A percentile compares a stretch with the other conserved stretches of the same genome.
These are phyloP conservation scores for Phalacrocorax aristotelis DNA, from an alignment of 2,113 vertebrate species.

Conservation along the genomic window DNA sequence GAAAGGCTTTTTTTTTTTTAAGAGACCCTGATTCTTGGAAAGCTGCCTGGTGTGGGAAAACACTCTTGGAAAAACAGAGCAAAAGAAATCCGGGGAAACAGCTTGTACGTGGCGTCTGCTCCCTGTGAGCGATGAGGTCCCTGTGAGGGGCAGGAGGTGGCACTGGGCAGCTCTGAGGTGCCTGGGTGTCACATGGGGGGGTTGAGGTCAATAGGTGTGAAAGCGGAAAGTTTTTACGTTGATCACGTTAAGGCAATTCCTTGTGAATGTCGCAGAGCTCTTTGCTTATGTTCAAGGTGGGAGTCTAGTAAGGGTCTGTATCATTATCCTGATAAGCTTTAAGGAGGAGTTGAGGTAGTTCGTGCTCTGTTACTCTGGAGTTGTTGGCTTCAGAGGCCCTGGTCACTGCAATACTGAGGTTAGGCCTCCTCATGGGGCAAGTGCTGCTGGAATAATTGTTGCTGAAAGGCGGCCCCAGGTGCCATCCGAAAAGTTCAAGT, in stretches of 20 bases:
- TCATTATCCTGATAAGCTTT: background rate
- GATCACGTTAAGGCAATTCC: fast-evolving
- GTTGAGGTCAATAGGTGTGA: no score
- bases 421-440: background rate
- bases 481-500: background rate
- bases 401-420: fast-evolving
- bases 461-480: background rate
- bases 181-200: background rate
- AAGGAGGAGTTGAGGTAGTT: background rate
- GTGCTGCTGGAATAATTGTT: background rate
- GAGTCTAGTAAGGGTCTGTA: background rate
- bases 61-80: no score
- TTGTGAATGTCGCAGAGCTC: background rate
- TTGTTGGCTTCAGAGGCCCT: fast-evolving
- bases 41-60: background rate
- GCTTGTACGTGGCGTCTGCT: fast-evolving
- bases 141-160: background rate
- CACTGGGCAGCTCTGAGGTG: background rate
- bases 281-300: background rate
- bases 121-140: background rate
- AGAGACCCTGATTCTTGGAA: background rate
- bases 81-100: background rate
- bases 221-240: background rate
- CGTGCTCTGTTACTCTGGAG: background rate
- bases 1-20: background rate